Evolutionary conservation across 2,888 invertebrate species (phyloP).

Genomic region (Lissonota sp.): DNA sequence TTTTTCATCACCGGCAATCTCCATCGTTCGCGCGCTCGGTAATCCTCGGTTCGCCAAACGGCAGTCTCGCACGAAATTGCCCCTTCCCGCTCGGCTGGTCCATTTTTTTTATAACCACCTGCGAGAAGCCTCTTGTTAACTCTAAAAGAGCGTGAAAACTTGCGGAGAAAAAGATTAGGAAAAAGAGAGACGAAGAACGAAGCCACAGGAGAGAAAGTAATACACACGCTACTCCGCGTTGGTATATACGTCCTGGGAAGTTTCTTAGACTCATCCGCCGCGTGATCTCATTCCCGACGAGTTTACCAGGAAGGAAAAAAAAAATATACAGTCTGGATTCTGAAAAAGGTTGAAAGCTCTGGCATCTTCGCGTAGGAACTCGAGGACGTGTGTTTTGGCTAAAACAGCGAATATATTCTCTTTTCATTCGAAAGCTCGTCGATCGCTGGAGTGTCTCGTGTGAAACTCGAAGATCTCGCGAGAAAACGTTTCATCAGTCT

Average conservation of each 20-base stretch:
- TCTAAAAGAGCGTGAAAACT: constrained; percentile 57
- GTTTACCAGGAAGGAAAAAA: constrained; percentile 22
- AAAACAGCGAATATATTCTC: constrained; percentile 42
- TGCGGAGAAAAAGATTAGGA: constrained; percentile 21
- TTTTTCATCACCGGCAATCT: constrained; percentile 42
- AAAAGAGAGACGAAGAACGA: background rate
- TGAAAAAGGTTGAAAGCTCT: constrained; percentile 48
- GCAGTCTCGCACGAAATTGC: constrained; percentile 49
- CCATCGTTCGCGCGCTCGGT: constrained; percentile 4
- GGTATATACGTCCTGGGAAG: constrained; percentile 25
- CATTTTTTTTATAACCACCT: constrained; percentile 46
- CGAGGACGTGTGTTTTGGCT: constrained; percentile 5
- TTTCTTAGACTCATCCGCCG: constrained; percentile 31
- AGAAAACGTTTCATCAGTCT: constrained; percentile 25
- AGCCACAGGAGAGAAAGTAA: constrained; percentile 1
- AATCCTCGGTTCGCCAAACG: constrained; percentile 36
- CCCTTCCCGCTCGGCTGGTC: background rate
- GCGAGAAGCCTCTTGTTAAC: constrained; percentile 54
- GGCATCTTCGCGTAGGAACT: background rate
- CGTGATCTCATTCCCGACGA: constrained; percentile 29
- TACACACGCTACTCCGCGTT: constrained; percentile 27
- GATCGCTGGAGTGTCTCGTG: constrained; percentile 17
- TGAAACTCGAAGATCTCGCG: constrained; percentile 40
- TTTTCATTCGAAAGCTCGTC: constrained; percentile 38
- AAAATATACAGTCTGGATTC: constrained; percentile 28